A percentile compares a stretch with the other conserved stretches of the same genome.
These are phyloP conservation scores for Eristalinus aeneus DNA, from an alignment of 2,888 invertebrate genomes.

Conservation along the genomic window DNA sequence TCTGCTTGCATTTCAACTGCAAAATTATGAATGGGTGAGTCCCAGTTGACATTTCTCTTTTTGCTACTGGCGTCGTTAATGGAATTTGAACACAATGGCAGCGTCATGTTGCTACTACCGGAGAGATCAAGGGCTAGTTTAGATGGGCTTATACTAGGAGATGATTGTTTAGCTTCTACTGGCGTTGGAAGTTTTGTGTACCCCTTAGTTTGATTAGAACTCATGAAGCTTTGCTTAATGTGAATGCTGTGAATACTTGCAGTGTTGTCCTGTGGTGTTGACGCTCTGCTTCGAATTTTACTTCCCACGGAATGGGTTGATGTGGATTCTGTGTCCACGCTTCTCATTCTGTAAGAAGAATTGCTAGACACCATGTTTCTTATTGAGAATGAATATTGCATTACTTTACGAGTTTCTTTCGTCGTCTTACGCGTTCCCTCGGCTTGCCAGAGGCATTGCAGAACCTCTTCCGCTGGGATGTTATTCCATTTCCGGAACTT, in stretches of 20 bases:
- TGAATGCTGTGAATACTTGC: slow-evolving; percentile 21
- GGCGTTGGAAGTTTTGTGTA: slow-evolving; percentile 5
- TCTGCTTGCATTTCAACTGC: slow-evolving; percentile 75
- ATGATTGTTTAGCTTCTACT: slow-evolving; percentile 40
- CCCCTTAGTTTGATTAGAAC: slow-evolving; percentile 30
- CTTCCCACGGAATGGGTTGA: background rate
- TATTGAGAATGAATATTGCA: slow-evolving; percentile 14
- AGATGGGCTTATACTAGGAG: slow-evolving; percentile 20
- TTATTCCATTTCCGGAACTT: slow-evolving; percentile 79
- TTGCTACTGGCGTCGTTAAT: slow-evolving; percentile 63
- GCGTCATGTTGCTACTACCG: slow-evolving; percentile 1
- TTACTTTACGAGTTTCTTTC: slow-evolving; percentile 79
- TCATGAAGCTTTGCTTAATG: slow-evolving; percentile 30
- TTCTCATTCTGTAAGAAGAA: slow-evolving; percentile 73
- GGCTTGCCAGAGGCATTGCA: slow-evolving; percentile 75
- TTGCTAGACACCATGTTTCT: background rate
- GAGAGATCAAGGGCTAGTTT: slow-evolving; percentile 49
- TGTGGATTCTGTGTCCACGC: slow-evolving; percentile 72
- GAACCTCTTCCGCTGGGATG: slow-evolving; percentile 77
- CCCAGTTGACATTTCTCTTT: slow-evolving; percentile 80
- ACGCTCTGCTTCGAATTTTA: slow-evolving; percentile 42
- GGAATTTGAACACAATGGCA: slow-evolving; percentile 11
- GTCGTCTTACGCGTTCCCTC: slow-evolving; percentile 76
- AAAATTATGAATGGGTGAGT: slow-evolving; percentile 79
- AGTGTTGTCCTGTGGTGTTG: slow-evolving; percentile 52